These are phyloP conservation scores for Cichlasoma orientale DNA, from an alignment of 2,797 vertebrate species.

Conservation along the genomic window DNA sequence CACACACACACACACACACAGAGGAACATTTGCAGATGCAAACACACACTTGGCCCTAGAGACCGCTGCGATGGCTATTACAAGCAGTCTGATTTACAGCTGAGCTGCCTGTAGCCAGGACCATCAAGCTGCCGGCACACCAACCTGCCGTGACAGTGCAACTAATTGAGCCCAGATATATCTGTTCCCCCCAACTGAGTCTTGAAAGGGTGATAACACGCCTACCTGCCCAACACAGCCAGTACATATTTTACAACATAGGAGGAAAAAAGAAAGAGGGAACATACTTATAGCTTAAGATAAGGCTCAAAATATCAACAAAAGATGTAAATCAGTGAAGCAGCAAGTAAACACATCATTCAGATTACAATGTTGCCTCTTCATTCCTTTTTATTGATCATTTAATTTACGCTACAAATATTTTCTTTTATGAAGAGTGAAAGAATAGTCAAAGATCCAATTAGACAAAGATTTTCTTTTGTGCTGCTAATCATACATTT, in stretches of 20 bases:
- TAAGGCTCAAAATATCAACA: neutral
- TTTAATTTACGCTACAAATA: neutral
- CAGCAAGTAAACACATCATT: neutral
- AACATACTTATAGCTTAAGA: neutral
- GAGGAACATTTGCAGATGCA: constrained; percentile 39
- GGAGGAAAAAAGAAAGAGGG: neutral
- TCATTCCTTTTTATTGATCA: neutral
- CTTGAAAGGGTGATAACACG: constrained; percentile 60
- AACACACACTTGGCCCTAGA: constrained; percentile 54
- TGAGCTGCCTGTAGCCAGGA: constrained; percentile 54
- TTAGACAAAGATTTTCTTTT: no score
- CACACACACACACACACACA: constrained; percentile 2
- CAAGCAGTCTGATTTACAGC: constrained; percentile 76
- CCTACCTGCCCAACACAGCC: constrained; percentile 44
- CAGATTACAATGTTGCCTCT: neutral
- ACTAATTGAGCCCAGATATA: constrained; percentile 78
- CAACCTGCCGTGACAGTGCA: constrained; percentile 72
- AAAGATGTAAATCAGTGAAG: neutral
- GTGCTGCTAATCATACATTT: neutral
- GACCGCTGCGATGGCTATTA: constrained; percentile 67
- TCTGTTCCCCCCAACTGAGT: constrained; percentile 37
- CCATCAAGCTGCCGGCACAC: constrained; percentile 61
- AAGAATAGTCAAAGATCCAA: no score
- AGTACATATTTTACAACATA: constrained; percentile 44
- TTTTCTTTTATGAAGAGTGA: no score